Percentiles rank a stretch among this genome's conserved stretches.
Evolutionary conservation across 2,888 invertebrate genomes (phyloP).

Genomic region (Drosophila nr. perissopoda): DNA sequence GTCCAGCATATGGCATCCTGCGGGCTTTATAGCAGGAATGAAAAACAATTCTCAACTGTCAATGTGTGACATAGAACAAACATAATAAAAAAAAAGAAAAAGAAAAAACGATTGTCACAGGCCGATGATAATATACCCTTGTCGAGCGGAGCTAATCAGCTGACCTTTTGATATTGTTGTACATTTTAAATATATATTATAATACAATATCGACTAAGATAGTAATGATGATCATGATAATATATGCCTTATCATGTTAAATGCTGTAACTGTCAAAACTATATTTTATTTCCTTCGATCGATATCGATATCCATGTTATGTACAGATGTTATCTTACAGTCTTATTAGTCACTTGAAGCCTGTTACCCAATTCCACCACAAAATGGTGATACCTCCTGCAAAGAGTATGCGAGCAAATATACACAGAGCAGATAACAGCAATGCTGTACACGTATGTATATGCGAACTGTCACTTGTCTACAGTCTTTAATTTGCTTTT

Average conservation of each 20-base stretch:
- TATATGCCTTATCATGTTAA: not conserved
- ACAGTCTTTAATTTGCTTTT: slow-evolving; percentile 57
- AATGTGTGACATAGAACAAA: slow-evolving; percentile 51
- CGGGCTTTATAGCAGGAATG: slow-evolving; percentile 33
- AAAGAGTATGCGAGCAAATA: not conserved
- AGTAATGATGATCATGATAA: not conserved
- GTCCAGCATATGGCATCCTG: slow-evolving; percentile 16
- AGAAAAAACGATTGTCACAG: too few species aligned
- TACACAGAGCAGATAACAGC: slow-evolving; percentile 11
- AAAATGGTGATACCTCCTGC: not conserved
- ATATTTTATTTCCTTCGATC: not conserved
- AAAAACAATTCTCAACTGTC: slow-evolving; percentile 57
- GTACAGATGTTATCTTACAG: not conserved
- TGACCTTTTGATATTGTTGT: not conserved
- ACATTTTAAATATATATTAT: not conserved
- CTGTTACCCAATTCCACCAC: not conserved
- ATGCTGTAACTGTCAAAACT: not conserved
- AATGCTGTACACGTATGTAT: not conserved
- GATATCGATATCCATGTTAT: not conserved
- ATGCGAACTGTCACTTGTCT: slow-evolving; percentile 28
- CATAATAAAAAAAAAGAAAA: not conserved
- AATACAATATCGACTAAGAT: not conserved
- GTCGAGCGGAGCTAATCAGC: not conserved
- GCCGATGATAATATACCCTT: not conserved
- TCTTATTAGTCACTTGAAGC: not conserved